Base-by-base conservation (phyloP, 1,140 invertebrate genomes). In the Pissodes strobi region DNA sequence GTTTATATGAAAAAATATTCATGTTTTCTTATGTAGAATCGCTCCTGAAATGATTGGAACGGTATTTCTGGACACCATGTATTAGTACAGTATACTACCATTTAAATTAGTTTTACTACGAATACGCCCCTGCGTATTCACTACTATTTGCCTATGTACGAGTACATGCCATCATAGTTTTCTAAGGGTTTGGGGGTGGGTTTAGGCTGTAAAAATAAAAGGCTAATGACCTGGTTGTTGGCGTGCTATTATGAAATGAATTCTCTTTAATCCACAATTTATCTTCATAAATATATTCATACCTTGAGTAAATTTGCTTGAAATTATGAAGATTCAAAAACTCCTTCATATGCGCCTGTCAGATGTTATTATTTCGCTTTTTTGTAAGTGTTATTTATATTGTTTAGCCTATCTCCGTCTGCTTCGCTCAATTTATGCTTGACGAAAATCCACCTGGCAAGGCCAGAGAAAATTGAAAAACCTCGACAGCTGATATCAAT, bases 361-460 rank as follows among this genome's bases (percentile, higher is more conserved):
- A n/a, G n/a, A n/a, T n/a, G n/a, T n/a, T n/a, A n/a, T n/a, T n/a
- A n/a, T n/a, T n/a, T n/a, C n/a, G n/a, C n/a, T n/a, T n/a, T n/a
- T n/a, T n/a, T n/a, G n/a, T n/a, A n/a, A n/a, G n/a, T n/a, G n/a
- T n/a, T n/a, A n/a, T n/a, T n/a, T n/a, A n/a, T n/a, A n/a, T n/a
- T n/a, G n/a, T n/a, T n/a, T n/a, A 45, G 18, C 18, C 9, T 45
- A 19, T 45, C 19, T 45, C 41, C 9, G 41, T 45, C 41, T 21
- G 41, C 19, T 45, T 45, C 18, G 41, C 41, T 45, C 41, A 45
- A 45, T 18, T 45, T 45, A 19, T 21, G 15, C 17, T 2, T 45
- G 17, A 45, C 19, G 41, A 18, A 45, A 45, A 45, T 45, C 41
- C 41, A 45, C 41, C 41, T 45, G 41, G 41, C 41, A 45, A 12